These are phyloP conservation scores for Aphis gossypii DNA, from an alignment of 1,140 invertebrate genomes.

Conservation along the genomic window DNA sequence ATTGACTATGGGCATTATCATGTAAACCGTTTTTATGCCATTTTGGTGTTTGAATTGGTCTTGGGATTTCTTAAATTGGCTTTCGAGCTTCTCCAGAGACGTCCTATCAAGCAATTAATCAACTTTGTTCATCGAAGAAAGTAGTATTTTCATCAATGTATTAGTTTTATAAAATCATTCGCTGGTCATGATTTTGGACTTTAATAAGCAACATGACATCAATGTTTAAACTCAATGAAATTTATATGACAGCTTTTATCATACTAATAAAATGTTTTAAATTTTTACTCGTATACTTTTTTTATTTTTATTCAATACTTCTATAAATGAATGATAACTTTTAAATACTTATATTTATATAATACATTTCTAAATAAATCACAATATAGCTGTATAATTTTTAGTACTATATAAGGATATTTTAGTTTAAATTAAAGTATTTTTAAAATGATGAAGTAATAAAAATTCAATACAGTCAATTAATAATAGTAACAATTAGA, in stretches of 20 bases:
- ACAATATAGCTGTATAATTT: background rate
- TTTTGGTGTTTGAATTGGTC: background rate
- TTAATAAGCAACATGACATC: background rate
- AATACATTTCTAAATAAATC: background rate
- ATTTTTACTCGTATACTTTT: background rate
- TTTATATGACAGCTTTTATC: background rate
- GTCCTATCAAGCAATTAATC: constrained; percentile 10
- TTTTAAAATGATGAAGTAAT: background rate
- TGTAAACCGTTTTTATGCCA: background rate
- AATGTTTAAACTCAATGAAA: background rate
- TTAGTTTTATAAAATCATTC: constrained; percentile 28
- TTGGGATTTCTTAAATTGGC: background rate
- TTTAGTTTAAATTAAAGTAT: background rate
- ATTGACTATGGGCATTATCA: background rate
- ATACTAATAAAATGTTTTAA: background rate
- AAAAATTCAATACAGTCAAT: too few species aligned
- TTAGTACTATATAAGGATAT: background rate
- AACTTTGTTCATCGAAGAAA: constrained; percentile 23
- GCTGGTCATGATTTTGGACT: background rate
- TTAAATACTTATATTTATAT: background rate
- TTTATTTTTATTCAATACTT: background rate
- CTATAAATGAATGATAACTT: background rate
- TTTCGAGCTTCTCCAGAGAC: constrained; percentile 4
- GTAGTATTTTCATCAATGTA: background rate
- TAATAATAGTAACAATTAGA: too few species aligned